Evolutionary conservation across 2,113 vertebrate species (phyloP).

Genomic region (Xenus cinereus): DNA sequence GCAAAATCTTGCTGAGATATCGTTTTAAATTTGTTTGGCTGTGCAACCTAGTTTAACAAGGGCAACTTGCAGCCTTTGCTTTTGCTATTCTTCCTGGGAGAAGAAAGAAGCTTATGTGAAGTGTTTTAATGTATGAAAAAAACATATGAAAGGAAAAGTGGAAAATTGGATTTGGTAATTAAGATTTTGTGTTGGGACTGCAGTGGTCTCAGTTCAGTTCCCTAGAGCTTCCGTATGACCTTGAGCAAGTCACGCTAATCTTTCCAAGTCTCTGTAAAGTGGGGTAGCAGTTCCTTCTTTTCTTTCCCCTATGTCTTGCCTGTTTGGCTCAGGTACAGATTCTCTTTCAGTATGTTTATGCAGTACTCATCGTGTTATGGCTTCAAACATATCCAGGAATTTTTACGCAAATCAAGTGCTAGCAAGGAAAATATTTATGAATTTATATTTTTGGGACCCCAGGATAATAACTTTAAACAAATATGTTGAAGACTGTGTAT

Average conservation of each 20-base stretch:
- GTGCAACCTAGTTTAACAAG: constrained; percentile 43
- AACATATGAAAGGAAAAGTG: background rate
- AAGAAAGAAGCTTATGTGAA: background rate
- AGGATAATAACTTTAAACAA: background rate
- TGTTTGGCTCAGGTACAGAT: background rate
- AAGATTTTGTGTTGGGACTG: background rate
- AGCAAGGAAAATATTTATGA: background rate
- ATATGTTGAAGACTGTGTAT: background rate
- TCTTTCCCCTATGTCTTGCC: background rate
- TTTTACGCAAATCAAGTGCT: background rate
- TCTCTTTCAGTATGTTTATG: background rate
- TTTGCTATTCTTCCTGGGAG: constrained; percentile 27
- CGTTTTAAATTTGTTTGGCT: constrained; percentile 41
- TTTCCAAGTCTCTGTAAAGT: background rate
- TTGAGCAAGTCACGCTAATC: background rate
- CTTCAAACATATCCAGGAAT: background rate
- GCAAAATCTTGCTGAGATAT: constrained; percentile 53
- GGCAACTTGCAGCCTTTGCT: constrained; percentile 1
- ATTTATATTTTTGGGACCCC: background rate
- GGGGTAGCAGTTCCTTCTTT: background rate
- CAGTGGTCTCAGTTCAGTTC: background rate
- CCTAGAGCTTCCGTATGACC: background rate
- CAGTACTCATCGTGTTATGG: background rate
- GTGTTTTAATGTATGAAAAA: background rate
- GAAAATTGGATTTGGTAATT: constrained; percentile 38